Evolutionary conservation across 2,113 vertebrate genomes (phyloP), one percentile per base, ranked within the genome.

Genomic region (Potamarius usumacintae): DNA sequence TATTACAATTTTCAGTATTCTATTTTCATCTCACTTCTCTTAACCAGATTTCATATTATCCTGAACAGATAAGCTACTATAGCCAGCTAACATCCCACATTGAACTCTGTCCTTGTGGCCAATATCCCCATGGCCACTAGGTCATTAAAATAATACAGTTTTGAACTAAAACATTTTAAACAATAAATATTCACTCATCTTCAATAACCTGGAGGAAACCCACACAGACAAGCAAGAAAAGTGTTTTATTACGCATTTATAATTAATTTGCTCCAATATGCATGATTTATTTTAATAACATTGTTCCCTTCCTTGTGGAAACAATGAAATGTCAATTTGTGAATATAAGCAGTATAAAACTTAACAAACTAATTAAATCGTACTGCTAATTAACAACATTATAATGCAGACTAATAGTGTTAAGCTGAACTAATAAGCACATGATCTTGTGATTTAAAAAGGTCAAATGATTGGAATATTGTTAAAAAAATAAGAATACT

Each of bases 391-490:
- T 25, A 85, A 57, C 10, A 82, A 55, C 30, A 25, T 71, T 62
- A n/a, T n/a, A 86, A 55, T 42, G 20, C 9, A 53, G 50, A 53
- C n/a, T 85, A 55, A 82, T 63, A 53, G 78, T n/a, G 71, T 82
- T 85, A 25, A 58, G 27, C 11, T 74, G 10, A 85, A 85, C 34
- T 48, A 25, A 71, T 42, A 42, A 87, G 52, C 34, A 71, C 30
- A 60, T 79, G 58, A 89, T 77, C 22, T 60, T 27, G 15, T 79
- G 76, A n/a, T 60, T 82, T 82, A 58, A 84, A 88, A 88, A 88
- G 20, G 42, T 58, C 17, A 86, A 7, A 83, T 30, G 2, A 78
- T 77, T 58, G 48, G 85, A 78, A 86, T 83, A 79, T 42, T 72
- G 50, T 71, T 53, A 1, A 58, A 88, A 18, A 65, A 76, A 85